Evolutionary conservation across 2,113 vertebrate genomes (phyloP).

Genomic region (Phylloscopus whistleri): DNA sequence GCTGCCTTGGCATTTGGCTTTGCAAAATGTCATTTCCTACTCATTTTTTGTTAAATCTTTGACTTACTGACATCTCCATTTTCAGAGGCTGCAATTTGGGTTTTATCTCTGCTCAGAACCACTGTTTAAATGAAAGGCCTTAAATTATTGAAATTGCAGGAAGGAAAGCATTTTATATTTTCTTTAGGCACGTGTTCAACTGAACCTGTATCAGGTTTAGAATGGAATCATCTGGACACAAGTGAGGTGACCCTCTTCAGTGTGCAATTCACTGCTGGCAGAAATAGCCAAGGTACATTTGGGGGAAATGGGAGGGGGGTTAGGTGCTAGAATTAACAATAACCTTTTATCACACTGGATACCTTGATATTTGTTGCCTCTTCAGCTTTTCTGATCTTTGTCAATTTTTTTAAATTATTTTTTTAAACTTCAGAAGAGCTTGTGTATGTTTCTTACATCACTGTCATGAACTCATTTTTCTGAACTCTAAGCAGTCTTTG

Average conservation of each 20-base stretch:
- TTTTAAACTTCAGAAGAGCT: background rate
- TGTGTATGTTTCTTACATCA: background rate
- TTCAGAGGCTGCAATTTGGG: background rate
- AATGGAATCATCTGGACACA: background rate
- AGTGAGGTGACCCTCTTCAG: background rate
- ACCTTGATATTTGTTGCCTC: background rate
- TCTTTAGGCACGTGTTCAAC: background rate
- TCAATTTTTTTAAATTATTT: background rate
- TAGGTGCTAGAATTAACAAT: background rate
- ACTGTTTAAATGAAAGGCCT: background rate
- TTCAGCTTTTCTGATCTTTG: background rate
- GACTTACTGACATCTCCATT: background rate
- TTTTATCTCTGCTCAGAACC: background rate
- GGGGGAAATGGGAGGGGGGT: accelerated
- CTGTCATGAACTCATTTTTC: background rate
- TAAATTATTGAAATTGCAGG: background rate
- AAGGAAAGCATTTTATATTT: background rate
- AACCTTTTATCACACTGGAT: background rate
- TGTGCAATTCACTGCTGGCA: background rate
- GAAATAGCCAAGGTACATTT: background rate
- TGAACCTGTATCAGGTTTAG: background rate
- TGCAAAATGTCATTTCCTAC: background rate
- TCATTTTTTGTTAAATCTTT: background rate
- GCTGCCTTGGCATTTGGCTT: background rate
- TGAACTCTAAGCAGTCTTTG: background rate